Percentiles rank a stretch among this genome's conserved stretches.
Conservation (phyloP, 2,888 invertebrate species). For the Troilus luridus region DNA sequence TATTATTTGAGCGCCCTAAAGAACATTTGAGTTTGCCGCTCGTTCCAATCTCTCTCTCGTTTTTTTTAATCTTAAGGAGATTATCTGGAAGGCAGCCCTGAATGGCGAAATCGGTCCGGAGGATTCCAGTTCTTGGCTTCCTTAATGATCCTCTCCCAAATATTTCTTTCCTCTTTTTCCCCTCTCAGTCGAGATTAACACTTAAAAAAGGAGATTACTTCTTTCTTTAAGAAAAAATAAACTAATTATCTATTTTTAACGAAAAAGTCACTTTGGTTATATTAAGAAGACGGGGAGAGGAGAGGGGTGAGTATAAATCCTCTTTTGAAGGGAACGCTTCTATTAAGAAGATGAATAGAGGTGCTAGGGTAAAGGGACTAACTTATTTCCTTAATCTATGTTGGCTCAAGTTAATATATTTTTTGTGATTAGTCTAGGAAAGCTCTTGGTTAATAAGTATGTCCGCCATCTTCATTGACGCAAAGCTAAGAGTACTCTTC, state of each 20-base stretch:
- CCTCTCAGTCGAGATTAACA: conserved; percentile 17
- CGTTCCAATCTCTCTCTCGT: background rate
- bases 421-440: conserved; percentile 10
- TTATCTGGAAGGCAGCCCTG: background rate
- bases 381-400: conserved; percentile 37
- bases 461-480: background rate
- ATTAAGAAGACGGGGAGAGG: background rate
- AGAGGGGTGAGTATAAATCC: background rate
- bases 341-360: conserved; percentile 38
- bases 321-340: conserved; percentile 4
- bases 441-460: background rate
- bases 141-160: conserved; percentile 15
- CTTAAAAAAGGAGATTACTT: conserved; percentile 39
- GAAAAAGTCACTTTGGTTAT: conserved; percentile 37
- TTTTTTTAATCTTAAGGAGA: conserved; percentile 5
- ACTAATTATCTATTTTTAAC: conserved; percentile 41
- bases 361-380: conserved; percentile 7
- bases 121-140: conserved; percentile 24
- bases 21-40: background rate
- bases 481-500: background rate
- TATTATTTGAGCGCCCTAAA: background rate
- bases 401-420: conserved; percentile 27
- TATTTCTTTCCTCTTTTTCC: background rate
- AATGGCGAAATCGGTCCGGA: background rate
- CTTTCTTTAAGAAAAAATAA: conserved; percentile 17